phyloP scores from a whole-genome alignment of 64 coral and sea anemone species.

The Catalaphyllia jardinei region DNA sequence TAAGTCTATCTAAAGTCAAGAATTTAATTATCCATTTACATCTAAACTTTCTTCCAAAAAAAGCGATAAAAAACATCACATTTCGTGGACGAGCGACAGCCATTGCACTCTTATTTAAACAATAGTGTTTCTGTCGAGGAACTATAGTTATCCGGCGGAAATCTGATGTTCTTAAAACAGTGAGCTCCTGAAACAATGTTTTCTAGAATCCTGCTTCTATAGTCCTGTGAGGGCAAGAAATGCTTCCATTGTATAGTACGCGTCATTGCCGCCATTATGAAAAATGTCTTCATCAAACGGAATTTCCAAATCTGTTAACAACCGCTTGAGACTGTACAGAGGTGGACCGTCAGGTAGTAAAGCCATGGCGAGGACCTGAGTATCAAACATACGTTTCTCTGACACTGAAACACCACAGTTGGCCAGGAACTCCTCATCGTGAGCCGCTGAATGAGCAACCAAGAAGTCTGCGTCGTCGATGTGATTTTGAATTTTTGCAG shows the following conservation, averaged over 20 bases:
- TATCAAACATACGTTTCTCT: conserved; percentile 63
- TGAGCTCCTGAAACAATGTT: too few relatives aligned
- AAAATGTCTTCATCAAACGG: conserved; percentile 31
- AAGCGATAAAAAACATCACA: too few relatives aligned
- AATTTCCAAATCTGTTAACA: conserved; percentile 45
- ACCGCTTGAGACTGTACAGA: conserved; percentile 46
- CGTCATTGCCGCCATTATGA: conserved; percentile 55
- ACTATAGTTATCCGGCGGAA: too few relatives aligned
- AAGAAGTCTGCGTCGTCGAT: conserved; percentile 33
- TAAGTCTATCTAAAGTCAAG: too few relatives aligned
- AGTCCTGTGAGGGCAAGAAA: not conserved
- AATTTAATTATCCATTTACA: too few relatives aligned
- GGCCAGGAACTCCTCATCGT: conserved; percentile 28
- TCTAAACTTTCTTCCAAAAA: too few relatives aligned
- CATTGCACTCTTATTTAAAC: too few relatives aligned
- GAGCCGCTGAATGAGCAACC: conserved; percentile 44
- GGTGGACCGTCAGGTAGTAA: conserved; percentile 21
- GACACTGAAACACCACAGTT: not conserved
- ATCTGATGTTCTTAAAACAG: too few relatives aligned
- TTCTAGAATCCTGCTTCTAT: not conserved
- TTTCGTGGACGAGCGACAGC: too few relatives aligned
- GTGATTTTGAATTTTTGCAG: conserved; percentile 21
- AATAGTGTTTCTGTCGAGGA: too few relatives aligned
- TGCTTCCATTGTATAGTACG: not conserved
- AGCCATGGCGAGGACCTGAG: conserved; percentile 59